phyloP scores from a whole-genome alignment of 2,888 invertebrate genomes.

The Chaetogeoica ovagalla region DNA sequence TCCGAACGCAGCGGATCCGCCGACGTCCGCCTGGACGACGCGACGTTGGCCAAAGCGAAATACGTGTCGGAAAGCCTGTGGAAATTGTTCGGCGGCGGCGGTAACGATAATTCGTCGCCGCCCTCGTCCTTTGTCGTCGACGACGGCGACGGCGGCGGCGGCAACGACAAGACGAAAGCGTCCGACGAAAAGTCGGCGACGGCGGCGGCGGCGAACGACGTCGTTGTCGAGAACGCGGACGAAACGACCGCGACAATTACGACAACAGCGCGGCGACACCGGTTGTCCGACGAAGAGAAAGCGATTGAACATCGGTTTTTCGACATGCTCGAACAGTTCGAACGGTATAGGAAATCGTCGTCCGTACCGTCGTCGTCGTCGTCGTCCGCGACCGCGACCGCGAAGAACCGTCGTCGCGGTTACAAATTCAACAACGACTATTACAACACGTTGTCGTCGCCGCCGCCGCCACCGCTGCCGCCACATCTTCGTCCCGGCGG shows the following conservation, averaged over 20 bases:
- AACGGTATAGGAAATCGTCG: background rate
- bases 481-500: too few relatives aligned
- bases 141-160: background rate
- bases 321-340: too few relatives aligned
- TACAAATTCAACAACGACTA: too few relatives aligned
- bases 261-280: background rate
- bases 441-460: too few relatives aligned
- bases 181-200: background rate
- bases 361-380: background rate
- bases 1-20: background rate
- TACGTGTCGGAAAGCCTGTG: conserved; percentile 15
- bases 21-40: background rate
- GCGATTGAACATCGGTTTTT: too few relatives aligned
- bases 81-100: background rate
- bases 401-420: too few relatives aligned
- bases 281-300: background rate
- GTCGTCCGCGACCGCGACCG: background rate
- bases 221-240: background rate
- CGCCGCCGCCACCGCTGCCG: too few relatives aligned
- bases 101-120: too few relatives aligned
- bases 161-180: too few relatives aligned
- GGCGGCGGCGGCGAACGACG: background rate
- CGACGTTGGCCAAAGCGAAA: conserved; percentile 3
- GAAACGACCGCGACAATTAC: background rate
- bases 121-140: background rate